Percentiles rank a stretch among this genome's conserved stretches.
phyloP scores from a whole-genome alignment of 1,140 invertebrate genomes.

The Drosophila baimaii region DNA sequence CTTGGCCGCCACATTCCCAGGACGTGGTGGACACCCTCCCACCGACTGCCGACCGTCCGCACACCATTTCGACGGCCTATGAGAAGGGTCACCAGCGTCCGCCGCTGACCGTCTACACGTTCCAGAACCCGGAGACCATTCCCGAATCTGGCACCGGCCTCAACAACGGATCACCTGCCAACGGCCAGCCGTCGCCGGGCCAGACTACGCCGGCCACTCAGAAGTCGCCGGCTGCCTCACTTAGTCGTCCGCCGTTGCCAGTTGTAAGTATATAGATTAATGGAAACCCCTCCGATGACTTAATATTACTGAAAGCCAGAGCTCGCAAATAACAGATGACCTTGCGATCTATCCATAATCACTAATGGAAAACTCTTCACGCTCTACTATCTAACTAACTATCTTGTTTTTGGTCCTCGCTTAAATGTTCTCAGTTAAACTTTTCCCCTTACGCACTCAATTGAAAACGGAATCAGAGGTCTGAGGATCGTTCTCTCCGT shows the following conservation, averaged over 20 bases:
- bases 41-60: slow-evolving; percentile 92
- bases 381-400: no score
- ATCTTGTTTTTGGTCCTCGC: neutral
- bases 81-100: slow-evolving; percentile 93
- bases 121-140: slow-evolving; percentile 89
- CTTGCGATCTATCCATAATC: neutral
- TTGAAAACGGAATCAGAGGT: no score
- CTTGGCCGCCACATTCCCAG: slow-evolving; percentile 85
- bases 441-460: neutral
- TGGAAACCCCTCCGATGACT: no score
- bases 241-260: slow-evolving; percentile 86
- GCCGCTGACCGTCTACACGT: slow-evolving; percentile 94
- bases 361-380: neutral
- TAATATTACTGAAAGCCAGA: neutral
- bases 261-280: slow-evolving; percentile 85
- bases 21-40: slow-evolving; percentile 87
- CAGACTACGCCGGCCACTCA: slow-evolving; percentile 74
- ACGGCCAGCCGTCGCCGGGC: slow-evolving; percentile 52
- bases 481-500: no score
- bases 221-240: slow-evolving; percentile 77
- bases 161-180: slow-evolving; percentile 34
- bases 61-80: slow-evolving; percentile 96
- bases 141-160: slow-evolving; percentile 74
- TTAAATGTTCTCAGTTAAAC: neutral
- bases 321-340: neutral